Conservation (phyloP, 2,888 invertebrate species). For the Metalampra italica region DNA sequence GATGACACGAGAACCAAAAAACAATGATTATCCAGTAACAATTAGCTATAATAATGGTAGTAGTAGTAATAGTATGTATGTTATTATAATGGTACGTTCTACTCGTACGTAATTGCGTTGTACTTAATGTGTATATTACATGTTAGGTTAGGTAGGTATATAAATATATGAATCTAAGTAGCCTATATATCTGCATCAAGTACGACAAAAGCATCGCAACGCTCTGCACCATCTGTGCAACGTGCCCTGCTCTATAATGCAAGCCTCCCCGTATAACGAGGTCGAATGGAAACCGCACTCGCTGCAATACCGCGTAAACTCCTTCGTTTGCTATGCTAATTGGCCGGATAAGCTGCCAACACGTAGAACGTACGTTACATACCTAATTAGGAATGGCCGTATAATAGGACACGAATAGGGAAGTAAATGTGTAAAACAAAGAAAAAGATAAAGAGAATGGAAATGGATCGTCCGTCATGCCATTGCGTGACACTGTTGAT, state of each 20-base stretch:
- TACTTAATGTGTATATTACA: too few relatives aligned
- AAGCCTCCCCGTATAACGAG: constrained; percentile 37
- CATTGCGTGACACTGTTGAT: constrained; percentile 21
- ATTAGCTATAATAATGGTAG: too few relatives aligned
- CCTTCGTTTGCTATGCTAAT: constrained; percentile 60
- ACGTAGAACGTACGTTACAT: constrained; percentile 32
- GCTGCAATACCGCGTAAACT: constrained; percentile 35
- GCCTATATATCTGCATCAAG: constrained; percentile 9
- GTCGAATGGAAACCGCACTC: constrained; percentile 41
- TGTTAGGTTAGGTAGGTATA: too few relatives aligned
- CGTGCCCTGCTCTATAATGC: constrained; percentile 36
- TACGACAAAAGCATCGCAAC: constrained; percentile 21
- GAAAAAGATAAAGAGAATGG: constrained; percentile 1
- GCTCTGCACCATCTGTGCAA: constrained; percentile 28
- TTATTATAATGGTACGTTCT: too few relatives aligned
- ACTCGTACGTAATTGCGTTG: too few relatives aligned
- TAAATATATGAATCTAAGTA: not conserved
- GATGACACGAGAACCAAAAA: too few relatives aligned
- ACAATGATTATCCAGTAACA: too few relatives aligned
- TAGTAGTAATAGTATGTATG: too few relatives aligned
- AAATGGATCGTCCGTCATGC: constrained; percentile 15
- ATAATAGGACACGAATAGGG: constrained; percentile 20
- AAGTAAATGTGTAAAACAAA: constrained; percentile 2
- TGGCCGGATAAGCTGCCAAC: constrained; percentile 51
- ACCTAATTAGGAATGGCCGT: constrained; percentile 40